These are phyloP conservation scores for Halcyon malimbica DNA, from an alignment of 2,113 vertebrate species.

Conservation along the genomic window DNA sequence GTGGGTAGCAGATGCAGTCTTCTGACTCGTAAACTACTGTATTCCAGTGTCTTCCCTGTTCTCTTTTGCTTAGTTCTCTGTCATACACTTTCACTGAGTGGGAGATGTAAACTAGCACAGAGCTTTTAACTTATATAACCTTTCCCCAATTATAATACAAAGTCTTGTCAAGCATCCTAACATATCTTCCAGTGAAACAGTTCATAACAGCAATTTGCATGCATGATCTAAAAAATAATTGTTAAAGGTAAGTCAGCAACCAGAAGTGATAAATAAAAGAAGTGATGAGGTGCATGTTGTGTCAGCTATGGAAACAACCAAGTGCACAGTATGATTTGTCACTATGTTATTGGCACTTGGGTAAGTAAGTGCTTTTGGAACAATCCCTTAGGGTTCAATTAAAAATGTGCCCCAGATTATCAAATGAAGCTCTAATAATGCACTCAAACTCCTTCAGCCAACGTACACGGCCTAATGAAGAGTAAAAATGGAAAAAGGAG, in stretches of 20 bases:
- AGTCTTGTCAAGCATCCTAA: background rate
- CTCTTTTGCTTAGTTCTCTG: background rate
- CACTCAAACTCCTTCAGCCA: constrained; percentile 16
- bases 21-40: background rate
- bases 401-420: constrained; percentile 47
- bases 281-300: constrained; percentile 10
- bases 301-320: constrained; percentile 2
- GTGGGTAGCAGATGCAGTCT: background rate
- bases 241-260: constrained; percentile 3
- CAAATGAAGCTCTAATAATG: constrained; percentile 34
- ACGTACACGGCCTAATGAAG: fast-evolving
- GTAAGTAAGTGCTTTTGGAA: constrained; percentile 63
- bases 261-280: constrained; percentile 54
- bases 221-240: constrained; percentile 30
- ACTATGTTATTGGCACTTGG: background rate
- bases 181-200: background rate
- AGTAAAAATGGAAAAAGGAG: background rate
- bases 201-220: constrained; percentile 31
- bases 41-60: background rate
- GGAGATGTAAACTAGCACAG: background rate
- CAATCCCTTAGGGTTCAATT: constrained; percentile 56
- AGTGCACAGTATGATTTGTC: background rate
- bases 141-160: background rate
- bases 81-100: background rate
- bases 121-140: background rate